These are phyloP conservation scores for Acanthornis magna DNA, from an alignment of 2,797 vertebrate species.

Conservation along the genomic window DNA sequence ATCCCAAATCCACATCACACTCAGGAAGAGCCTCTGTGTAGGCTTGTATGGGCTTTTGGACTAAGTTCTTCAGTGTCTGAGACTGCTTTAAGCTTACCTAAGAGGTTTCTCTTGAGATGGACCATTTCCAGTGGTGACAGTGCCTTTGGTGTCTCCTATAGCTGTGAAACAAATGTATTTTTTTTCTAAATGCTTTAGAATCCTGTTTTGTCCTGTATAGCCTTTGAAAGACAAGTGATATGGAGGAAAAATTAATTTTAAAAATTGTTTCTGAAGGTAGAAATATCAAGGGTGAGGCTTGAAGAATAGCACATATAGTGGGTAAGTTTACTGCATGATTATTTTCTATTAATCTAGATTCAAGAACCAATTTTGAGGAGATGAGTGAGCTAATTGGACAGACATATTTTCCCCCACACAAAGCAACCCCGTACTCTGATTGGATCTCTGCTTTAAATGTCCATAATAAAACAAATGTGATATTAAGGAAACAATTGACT, in stretches of 20 bases:
- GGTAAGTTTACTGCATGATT: neutral
- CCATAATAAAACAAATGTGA: neutral
- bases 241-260: neutral
- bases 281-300: neutral
- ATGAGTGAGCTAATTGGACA: neutral
- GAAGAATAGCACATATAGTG: neutral
- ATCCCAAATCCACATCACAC: neutral
- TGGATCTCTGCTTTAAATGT: neutral
- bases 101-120: neutral
- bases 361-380: neutral
- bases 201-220: neutral
- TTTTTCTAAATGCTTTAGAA: neutral
- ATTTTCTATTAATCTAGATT: neutral
- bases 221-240: neutral
- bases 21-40: neutral
- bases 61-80: neutral
- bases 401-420: neutral
- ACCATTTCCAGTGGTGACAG: neutral
- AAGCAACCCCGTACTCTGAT: neutral
- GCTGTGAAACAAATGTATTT: constrained; percentile 7
- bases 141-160: neutral
- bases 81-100: constrained; percentile 32
- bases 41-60: neutral
- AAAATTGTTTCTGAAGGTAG: neutral
- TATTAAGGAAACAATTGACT: neutral